Conservation (phyloP, 2,797 vertebrate genomes). For the Fistularia tabacaria region DNA sequence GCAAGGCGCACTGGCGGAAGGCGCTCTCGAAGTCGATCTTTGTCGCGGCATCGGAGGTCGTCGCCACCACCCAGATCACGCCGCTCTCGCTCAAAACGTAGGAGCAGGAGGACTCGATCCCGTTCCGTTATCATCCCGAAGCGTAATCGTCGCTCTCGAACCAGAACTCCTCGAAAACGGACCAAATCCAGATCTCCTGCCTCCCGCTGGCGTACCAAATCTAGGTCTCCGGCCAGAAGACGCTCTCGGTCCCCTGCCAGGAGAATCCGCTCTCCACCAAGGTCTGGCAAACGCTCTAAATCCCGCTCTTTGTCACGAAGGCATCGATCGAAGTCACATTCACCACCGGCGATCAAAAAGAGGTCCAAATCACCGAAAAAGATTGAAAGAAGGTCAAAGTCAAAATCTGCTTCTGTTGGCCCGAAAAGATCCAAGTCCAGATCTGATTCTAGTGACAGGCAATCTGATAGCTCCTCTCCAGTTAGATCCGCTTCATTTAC, state of each 20-base stretch:
- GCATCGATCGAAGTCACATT: constrained; percentile 55
- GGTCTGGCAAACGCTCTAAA: constrained; percentile 58
- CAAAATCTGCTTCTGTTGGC: constrained; percentile 51
- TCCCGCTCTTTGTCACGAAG: constrained; percentile 65
- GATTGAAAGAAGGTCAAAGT: constrained; percentile 50
- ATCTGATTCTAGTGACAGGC: constrained; percentile 65
- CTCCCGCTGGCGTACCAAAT: constrained; percentile 66
- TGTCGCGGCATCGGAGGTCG: constrained; percentile 63
- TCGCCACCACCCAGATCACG: constrained; percentile 66
- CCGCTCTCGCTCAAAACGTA: constrained; percentile 66
- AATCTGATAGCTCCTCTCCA: constrained; percentile 66
- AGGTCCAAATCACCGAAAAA: constrained; percentile 61
- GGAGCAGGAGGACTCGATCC: constrained; percentile 68
- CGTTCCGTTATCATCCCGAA: constrained; percentile 67
- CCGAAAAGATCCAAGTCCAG: constrained; percentile 64
- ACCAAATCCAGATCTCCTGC: constrained; percentile 69
- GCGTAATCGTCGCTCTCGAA: constrained; percentile 66
- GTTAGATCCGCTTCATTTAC: constrained; percentile 57
- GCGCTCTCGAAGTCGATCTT: constrained; percentile 72
- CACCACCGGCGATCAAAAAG: constrained; percentile 47
- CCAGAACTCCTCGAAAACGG: constrained; percentile 58
- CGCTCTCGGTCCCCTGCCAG: constrained; percentile 65
- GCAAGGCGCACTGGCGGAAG: constrained; percentile 62
- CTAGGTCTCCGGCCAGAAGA: constrained; percentile 69
- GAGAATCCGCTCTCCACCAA: constrained; percentile 58